These are phyloP conservation scores for Poliocrania exsul DNA, from an alignment of 2,797 vertebrate genomes.

Conservation along the genomic window DNA sequence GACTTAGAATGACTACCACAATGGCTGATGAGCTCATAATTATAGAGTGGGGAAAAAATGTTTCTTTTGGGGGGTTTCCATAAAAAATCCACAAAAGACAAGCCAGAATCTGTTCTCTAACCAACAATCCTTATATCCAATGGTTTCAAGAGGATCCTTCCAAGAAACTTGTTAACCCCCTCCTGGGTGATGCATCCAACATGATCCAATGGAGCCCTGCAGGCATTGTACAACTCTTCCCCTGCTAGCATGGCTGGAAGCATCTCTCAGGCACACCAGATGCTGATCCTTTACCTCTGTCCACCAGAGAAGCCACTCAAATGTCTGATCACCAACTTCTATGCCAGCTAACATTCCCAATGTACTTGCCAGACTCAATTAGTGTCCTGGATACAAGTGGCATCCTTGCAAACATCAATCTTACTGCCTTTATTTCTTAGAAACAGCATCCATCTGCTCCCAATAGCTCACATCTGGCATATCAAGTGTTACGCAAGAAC, in stretches of 20 bases:
- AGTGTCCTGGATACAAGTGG: not conserved
- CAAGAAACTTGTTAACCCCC: not conserved
- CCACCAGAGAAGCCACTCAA: not conserved
- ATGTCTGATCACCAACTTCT: not conserved
- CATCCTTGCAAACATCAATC: not conserved
- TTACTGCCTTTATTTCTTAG: not conserved
- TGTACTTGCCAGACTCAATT: not conserved
- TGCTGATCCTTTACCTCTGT: not conserved
- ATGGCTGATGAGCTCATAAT: not conserved
- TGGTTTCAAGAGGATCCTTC: not conserved
- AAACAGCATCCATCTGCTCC: conserved; percentile 40
- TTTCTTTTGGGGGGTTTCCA: conserved; percentile 21
- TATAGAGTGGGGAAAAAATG: conserved; percentile 5
- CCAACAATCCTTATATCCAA: not conserved
- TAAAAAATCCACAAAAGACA: not conserved
- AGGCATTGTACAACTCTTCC: not conserved
- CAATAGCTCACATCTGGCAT: conserved; percentile 48
- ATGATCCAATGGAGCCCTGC: not conserved
- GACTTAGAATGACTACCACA: not conserved
- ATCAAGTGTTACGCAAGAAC: not conserved
- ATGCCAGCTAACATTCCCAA: not conserved
- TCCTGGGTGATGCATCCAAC: accelerated
- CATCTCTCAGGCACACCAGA: not conserved
- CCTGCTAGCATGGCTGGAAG: accelerated
- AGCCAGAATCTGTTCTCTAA: not conserved